Base-by-base conservation (phyloP, 2,113 vertebrate genomes). In the Pygoscelis antarcticus region DNA sequence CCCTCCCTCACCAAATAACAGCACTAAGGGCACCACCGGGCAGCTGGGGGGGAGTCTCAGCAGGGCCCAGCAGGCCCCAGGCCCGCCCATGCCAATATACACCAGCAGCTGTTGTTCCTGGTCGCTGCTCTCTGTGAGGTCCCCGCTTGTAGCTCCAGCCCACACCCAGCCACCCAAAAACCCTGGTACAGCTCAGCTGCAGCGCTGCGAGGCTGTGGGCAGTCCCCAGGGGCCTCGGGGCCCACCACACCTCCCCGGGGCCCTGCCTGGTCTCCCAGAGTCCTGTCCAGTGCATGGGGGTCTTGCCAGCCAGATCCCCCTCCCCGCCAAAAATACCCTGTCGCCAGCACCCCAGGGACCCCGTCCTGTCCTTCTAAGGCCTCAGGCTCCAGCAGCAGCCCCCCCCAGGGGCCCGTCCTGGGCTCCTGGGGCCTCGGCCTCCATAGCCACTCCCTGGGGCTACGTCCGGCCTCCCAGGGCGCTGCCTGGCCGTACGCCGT, bases 1-100 rank as follows among this genome's bases (percentile, higher is more conserved):
- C 47, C 27, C 7, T 57, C 3, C 5, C 13, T 62, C 51, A 55
- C 17, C 65, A 91, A 40, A 16, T 10, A 58, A 23, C 19, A 64
- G 26, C 66, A 13, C 15, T 17, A 16, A 60, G 27, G 30, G n/a
- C 15, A 8, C 16, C 9, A 15, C 60, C 10, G 16, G 44, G 55
- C 32, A 51, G 25, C 25, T 15, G 44, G 3, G 2, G 18, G 26
- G 34, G 10, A 2, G 13, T 3, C 32, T 58, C 13, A 30, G 34
- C 21, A 32, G 36, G 52, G 13, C 16, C 38, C 34, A 9, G 71
- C n/a, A 80, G 5, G 27, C 42, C 34, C 34, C 42, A 60, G 32
- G 26, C 7, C n/a, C 44, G 7, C 0, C 5, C 7, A 29, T 18
- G 21, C 34, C 3, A 1, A 14, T 1, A n/a, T 9, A 3, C 52